Base-by-base conservation (phyloP, 2,113 vertebrate genomes). In the Heterochromis multidens region DNA sequence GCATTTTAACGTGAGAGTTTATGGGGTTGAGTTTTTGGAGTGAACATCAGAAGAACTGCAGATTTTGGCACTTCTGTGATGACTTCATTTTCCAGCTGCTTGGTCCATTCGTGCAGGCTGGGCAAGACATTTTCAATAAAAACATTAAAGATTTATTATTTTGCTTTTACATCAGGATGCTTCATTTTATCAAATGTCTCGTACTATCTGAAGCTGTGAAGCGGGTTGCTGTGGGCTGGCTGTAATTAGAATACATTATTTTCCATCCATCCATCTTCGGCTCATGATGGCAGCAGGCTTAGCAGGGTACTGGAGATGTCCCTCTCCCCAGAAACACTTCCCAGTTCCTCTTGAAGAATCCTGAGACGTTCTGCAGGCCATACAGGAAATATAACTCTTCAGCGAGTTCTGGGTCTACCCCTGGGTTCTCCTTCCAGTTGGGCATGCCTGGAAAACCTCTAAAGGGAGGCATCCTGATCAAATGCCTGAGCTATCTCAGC, bases 81-180 rank as follows among this genome's bases (percentile, higher is more conserved):
- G 4, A 25, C 0, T 72, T 0, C 25, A 7, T 27, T 70, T 49
- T 70, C 23, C 23, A 19, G 65, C 27, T 49, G 40, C 23, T 29
- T 27, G 23, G 9, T 70, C 16, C 23, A 49, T 43, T 7, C 67
- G 25, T 72, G 43, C 0, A 1, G 9, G 5, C 0, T 70, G 0
- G 0, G 14, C 14, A 4, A 72, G 16, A 72, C 25, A 0, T 72
- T 72, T 21, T 72, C 25, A 72, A 49, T 8, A 0, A 46, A 0
- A 0, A 43, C 11, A 72, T 72, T 12, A 49, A 49, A 49, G 67
- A 72, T 72, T 12, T 29, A 29, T 43, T 29, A 29, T 49, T 72
- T 72, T 12, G 65, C 16, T 72, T 49, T 49, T 29, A 72, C 5
- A 49, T 19, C 25, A 21, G 67, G 67, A 72, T 29, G 25, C 12